Evolutionary conservation across 2,888 invertebrate species (phyloP), one percentile per base, ranked within the genome.

Genomic region (Augiades crinisus): DNA sequence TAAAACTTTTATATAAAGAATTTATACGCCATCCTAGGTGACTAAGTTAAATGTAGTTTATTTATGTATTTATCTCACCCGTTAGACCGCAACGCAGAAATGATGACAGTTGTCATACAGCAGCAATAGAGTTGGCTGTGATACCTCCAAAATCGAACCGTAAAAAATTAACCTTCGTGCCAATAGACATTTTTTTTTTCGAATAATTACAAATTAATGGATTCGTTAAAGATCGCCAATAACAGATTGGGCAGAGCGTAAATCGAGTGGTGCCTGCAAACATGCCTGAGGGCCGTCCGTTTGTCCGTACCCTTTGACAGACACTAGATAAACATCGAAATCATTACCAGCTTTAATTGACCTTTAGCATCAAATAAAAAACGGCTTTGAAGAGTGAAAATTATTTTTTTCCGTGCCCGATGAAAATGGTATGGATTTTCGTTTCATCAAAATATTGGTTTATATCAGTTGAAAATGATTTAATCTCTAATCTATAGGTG

Each of bases 281-380:
- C 40, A 47, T 8, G 47, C 47, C 47, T 13, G n/a, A n/a, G 38
- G 47, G 21, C 13, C 6, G 47, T 47, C 47, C 31, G 31, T 38
- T 13, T 12, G 19, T 34, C 38, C 30, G 37, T 12, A 14, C 13
- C 17, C 46, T 47, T 47, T 47, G 47, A 47, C 38, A 38, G 19
- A 37, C 21, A 14, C 31, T 47, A 19, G 6, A 31, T 47, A 47
- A 47, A 47, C 47, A 47, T 21, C 31, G 4, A 31, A 30, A 47
- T 47, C 47, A 47, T 47, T 47, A 47, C 47, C 14, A 21, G 10
- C 8, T 31, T 47, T 38, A 47, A 47, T 47, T 47, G 38, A 38
- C 38, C 33, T 30, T 22, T 40, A 16, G 10, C 14, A 31, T 21
- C 33, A n/a, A 33, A 33, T 47, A 14, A 38, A 47, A 38, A 31